Base-by-base conservation (phyloP, 2,113 vertebrate genomes). In the Arvicanthis niloticus region DNA sequence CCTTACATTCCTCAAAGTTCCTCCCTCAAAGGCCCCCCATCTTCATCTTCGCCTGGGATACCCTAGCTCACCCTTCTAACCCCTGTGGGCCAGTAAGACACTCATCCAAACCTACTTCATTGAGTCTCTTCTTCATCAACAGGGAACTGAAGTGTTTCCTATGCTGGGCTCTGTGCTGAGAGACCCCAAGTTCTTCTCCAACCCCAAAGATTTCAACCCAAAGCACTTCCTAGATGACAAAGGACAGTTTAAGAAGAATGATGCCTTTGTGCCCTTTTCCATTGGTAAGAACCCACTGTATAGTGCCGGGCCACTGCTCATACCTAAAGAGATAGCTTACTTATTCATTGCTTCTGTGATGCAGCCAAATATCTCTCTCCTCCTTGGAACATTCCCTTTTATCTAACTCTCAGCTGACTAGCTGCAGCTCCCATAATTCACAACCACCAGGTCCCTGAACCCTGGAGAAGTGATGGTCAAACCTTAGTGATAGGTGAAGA, bases 181-280 rank as follows among this genome's bases (percentile, higher is more conserved):
- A 62, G 98, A 98, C 77, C 78, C 96, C 13, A 97, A 65, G 34
- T 98, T 98, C 84, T 98, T 98, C 96, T 92, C 96, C 88, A 97
- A 95, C 1, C 98, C 98, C 0, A 0, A 1, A 9, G 40, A 93
- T 13, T 98, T 98, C 91, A 86, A 98, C 45, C 98, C 98, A 1
- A 89, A 96, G 67, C 98, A 98, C 88, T 98, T 98, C 94, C 96
- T 98, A 94, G 98, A 98, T 40, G 96, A 98, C 40, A 97, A 97
- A 0, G 98, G 98, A 8, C 91, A 93, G n/a, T 98, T 98, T 97
- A 98, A 98, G 97, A 98, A 97, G 91, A 98, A 9, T 1, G 98
- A 98, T 0, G 98, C 97, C 7, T 98, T 98, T 53, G 65, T 98
- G 87, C 96, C 98, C 13, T 98, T 98, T 95, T 98, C 98, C 12